Base-by-base conservation (phyloP, 2,797 vertebrate genomes). In the Siniperca undulata region DNA sequence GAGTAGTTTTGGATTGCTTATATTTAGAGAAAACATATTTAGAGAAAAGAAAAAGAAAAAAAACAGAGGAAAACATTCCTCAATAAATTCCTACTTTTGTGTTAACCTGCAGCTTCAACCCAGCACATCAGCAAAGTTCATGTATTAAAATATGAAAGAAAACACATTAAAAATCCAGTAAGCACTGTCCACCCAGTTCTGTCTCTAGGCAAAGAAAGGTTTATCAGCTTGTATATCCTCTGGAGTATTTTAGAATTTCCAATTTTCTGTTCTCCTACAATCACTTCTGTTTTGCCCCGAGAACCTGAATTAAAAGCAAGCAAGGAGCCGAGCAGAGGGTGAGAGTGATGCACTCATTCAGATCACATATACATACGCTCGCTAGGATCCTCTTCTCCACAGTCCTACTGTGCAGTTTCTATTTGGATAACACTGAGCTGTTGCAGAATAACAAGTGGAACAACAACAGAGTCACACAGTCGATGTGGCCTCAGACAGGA, bases 391-490 rank as follows among this genome's bases (percentile, higher is more conserved):
- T 81, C 86, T 61, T 71, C 74, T 85, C 44, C 50, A 30, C 65
- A 4, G 58, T 86, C 83, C 55, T 68, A 78, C 86, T 88, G 84
- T 68, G 82, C 55, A 36, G 65, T 59, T 86, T 91, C 73, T 83
- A 60, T 88, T 87, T 75, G 58, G 80, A 89, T 88, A 61, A 87
- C 86, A 85, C 67, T 2, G 71, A 83, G 65, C 79, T 77, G 72
- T 81, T 13, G 3, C 67, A 66, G 73, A 87, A 91, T 86, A 89
- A 90, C 78, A 86, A 92, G 88, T 81, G 79, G 78, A 80, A 86
- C 77, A 71, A 80, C 78, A 89, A 78, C 66, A 58, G 67, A 84
- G 72, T 84, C 73, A 76, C 83, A 65, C 36, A 69, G 79, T 69
- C 12, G 20, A 56, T 42, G 8, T 65, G 44, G 67, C 58, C 64